Conservation (phyloP, 2,113 vertebrate species). For the Burhinus oedicnemus region DNA sequence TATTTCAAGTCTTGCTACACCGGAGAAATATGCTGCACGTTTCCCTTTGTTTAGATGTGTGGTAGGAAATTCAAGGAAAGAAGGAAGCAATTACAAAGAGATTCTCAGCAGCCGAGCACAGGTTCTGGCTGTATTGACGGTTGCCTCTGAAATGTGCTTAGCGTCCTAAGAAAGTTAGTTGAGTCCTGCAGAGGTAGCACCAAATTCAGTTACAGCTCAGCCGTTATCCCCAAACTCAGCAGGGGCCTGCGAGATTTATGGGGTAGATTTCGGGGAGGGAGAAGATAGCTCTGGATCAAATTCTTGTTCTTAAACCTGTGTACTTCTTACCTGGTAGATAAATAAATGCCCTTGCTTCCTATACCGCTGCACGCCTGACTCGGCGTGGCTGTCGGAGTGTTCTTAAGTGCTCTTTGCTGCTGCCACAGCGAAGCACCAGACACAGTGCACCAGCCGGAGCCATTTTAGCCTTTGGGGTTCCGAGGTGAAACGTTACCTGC, state of each 20-base stretch:
- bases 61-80: neutral
- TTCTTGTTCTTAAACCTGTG: neutral
- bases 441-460: neutral
- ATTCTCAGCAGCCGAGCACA: neutral
- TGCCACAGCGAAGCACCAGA: accelerated
- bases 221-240: accelerated
- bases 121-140: neutral
- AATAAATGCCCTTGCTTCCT: neutral
- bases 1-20: neutral
- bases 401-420: neutral
- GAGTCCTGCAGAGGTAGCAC: neutral
- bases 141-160: neutral
- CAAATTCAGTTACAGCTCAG: neutral
- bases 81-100: neutral
- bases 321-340: neutral
- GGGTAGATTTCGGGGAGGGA: neutral
- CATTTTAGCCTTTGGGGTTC: neutral
- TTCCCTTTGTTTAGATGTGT: neutral
- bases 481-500: neutral
- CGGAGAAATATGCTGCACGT: accelerated
- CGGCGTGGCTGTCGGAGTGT: accelerated
- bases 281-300: neutral
- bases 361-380: accelerated
- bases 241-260: neutral
- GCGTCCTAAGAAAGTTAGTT: neutral